These are phyloP conservation scores for Drosophila erecta DNA, from an alignment of 1,140 invertebrate genomes.

Conservation along the genomic window DNA sequence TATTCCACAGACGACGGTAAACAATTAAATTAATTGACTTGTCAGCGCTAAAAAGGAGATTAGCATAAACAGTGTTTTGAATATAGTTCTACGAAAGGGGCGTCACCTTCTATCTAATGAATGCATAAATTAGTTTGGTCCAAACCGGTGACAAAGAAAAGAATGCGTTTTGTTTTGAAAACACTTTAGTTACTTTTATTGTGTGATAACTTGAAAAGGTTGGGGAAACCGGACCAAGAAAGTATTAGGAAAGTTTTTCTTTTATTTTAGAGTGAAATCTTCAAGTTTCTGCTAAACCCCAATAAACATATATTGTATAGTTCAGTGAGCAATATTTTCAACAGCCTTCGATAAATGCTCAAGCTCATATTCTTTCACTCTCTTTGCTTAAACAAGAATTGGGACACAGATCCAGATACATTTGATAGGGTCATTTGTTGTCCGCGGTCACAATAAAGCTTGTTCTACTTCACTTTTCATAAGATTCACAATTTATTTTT, in stretches of 20 bases:
- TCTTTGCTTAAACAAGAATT: slow-evolving; percentile 32
- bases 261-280: slow-evolving; percentile 34
- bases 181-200: slow-evolving; percentile 19
- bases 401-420: slow-evolving; percentile 55
- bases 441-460: slow-evolving; percentile 36
- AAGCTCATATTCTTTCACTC: slow-evolving; percentile 19
- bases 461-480: slow-evolving; percentile 37
- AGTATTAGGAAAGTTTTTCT: slow-evolving; percentile 36
- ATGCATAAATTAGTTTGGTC: slow-evolving; percentile 32
- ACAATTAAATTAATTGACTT: slow-evolving; percentile 21
- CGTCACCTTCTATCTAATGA: slow-evolving; percentile 15
- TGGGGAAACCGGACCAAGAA: slow-evolving; percentile 23
- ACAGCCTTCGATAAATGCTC: slow-evolving; percentile 15
- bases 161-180: slow-evolving; percentile 42
- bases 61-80: slow-evolving; percentile 12
- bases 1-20: slow-evolving; percentile 21
- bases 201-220: slow-evolving; percentile 2
- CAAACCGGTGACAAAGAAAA: slow-evolving; percentile 10
- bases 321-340: slow-evolving; percentile 28
- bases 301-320: slow-evolving; percentile 38
- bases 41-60: slow-evolving; percentile 10
- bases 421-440: slow-evolving; percentile 52
- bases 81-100: slow-evolving; percentile 15
- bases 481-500: slow-evolving; percentile 53
- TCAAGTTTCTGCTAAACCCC: slow-evolving; percentile 11